Conservation (phyloP, 2,113 vertebrate genomes). For the Turnix velox region DNA sequence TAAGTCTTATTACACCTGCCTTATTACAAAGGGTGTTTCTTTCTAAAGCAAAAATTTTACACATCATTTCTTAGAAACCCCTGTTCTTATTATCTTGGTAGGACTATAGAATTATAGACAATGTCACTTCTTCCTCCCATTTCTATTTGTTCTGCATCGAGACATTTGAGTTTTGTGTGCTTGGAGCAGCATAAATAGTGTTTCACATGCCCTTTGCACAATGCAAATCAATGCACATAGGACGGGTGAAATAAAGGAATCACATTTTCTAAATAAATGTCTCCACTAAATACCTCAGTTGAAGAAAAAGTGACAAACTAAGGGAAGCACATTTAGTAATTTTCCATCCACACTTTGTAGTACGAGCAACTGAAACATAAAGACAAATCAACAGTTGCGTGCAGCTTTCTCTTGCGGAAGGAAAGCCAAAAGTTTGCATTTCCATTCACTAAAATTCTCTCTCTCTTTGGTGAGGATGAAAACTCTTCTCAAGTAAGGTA, state of each 20-base stretch:
- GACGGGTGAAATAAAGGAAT: background rate
- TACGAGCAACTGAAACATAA: background rate
- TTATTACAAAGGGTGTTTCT: background rate
- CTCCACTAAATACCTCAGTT: background rate
- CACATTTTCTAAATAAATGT: background rate
- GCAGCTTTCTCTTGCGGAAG: background rate
- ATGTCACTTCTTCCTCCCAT: background rate
- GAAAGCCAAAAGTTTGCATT: background rate
- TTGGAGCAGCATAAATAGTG: background rate
- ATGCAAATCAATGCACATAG: background rate
- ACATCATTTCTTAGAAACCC: background rate
- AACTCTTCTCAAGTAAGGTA: background rate
- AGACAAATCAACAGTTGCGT: rapidly evolving
- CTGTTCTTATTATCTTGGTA: background rate
- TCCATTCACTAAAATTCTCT: background rate
- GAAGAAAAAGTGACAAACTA: background rate
- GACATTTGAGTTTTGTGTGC: background rate
- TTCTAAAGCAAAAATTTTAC: background rate
- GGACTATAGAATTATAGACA: background rate
- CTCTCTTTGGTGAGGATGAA: background rate
- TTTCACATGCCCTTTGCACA: background rate
- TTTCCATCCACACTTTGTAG: background rate
- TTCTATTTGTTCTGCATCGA: background rate
- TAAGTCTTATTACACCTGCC: background rate
- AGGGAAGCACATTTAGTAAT: background rate